These are phyloP conservation scores for Mormyrops boulengeri DNA, from an alignment of 2,797 vertebrate genomes.

Conservation along the genomic window DNA sequence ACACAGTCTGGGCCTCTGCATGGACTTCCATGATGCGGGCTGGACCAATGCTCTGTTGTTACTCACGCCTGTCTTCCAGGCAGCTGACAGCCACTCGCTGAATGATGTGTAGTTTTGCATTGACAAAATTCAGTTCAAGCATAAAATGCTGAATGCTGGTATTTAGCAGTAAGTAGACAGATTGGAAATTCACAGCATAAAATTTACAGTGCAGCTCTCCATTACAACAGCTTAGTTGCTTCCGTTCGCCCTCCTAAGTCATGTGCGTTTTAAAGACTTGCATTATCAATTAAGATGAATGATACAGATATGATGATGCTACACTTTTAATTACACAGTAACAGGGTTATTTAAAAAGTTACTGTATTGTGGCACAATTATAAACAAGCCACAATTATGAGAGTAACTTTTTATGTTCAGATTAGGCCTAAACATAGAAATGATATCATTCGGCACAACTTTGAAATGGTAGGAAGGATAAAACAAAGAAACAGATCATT, in stretches of 20 bases:
- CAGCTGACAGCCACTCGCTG: background rate
- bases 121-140: background rate
- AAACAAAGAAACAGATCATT: background rate
- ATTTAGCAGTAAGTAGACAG: background rate
- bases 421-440: background rate
- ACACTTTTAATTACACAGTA: background rate
- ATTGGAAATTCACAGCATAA: constrained; percentile 6
- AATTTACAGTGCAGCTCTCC: background rate
- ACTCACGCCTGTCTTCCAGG: background rate
- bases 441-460: background rate
- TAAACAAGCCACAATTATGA: background rate
- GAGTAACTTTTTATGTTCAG: background rate
- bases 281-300: background rate
- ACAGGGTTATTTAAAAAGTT: background rate
- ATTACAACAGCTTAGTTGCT: background rate
- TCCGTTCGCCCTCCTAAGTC: background rate
- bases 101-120: background rate
- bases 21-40: background rate
- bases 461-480: background rate
- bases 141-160: background rate
- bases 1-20: background rate
- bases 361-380: background rate
- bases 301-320: background rate
- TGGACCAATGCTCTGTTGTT: background rate
- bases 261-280: background rate